phyloP scores from a whole-genome alignment of 2,797 vertebrate species.

The Mastacembelus armatus region DNA sequence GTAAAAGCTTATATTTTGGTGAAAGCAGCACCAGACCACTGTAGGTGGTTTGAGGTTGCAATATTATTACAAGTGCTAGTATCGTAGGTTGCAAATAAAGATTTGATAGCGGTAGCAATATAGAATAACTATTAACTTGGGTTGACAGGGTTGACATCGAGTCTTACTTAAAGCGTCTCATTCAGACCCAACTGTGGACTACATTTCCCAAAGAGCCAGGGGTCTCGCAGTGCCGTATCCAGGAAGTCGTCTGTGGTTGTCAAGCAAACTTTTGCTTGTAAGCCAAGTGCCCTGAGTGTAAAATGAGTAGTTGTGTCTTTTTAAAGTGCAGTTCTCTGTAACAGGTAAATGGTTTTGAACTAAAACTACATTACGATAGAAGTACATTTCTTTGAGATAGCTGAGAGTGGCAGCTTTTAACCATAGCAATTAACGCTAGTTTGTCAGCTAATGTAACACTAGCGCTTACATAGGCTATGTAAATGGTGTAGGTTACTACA shows the following conservation, averaged over 20 bases:
- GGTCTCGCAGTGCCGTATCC: conserved; percentile 68
- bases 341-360: conserved; percentile 12
- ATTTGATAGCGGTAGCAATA: neutral
- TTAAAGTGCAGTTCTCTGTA: neutral
- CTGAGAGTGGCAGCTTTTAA: neutral
- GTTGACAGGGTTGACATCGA: neutral
- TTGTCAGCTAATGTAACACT: neutral
- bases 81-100: neutral
- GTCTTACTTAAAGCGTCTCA: neutral
- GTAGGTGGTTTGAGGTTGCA: neutral
- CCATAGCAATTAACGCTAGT: neutral
- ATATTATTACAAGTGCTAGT: neutral
- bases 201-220: conserved; percentile 76
- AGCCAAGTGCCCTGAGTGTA: conserved; percentile 12
- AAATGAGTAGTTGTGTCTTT: conserved; percentile 18
- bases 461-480: neutral
- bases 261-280: conserved; percentile 79
- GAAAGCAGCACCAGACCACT: conserved; percentile 22
- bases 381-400: neutral
- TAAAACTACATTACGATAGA: neutral
- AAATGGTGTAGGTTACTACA: fast-evolving
- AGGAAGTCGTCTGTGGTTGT: conserved; percentile 82
- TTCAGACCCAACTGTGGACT: conserved; percentile 45
- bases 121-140: too few species aligned
- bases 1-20: neutral